These are phyloP conservation scores for Champsocephalus esox DNA, from an alignment of 2,797 vertebrate genomes.

Conservation along the genomic window DNA sequence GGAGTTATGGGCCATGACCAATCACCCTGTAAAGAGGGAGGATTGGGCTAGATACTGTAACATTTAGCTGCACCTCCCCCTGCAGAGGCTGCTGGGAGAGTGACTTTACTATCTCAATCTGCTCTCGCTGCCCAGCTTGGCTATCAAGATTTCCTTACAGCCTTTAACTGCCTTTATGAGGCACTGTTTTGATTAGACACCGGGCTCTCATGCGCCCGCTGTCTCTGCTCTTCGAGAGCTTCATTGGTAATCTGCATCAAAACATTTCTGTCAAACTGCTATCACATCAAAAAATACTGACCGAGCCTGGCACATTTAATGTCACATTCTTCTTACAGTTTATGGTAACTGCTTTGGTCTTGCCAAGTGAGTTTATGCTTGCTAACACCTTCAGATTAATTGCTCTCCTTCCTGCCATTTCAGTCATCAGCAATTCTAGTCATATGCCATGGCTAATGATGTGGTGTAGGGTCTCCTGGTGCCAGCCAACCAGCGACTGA, in stretches of 20 bases:
- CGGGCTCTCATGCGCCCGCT: slow-evolving; percentile 43
- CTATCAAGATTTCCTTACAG: slow-evolving; percentile 68
- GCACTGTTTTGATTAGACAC: slow-evolving; percentile 67
- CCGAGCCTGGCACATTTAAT: slow-evolving; percentile 59
- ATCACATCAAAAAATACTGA: slow-evolving; percentile 68
- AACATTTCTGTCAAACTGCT: slow-evolving; percentile 67
- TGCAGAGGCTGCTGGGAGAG: slow-evolving; percentile 60
- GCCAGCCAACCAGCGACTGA: slow-evolving; percentile 77
- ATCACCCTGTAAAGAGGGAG: slow-evolving; percentile 79
- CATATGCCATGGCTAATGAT: slow-evolving; percentile 79
- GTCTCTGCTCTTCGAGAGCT: slow-evolving; percentile 28
- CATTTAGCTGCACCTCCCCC: slow-evolving; percentile 70
- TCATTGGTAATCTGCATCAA: slow-evolving; percentile 56
- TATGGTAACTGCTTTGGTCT: slow-evolving; percentile 48
- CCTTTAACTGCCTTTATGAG: slow-evolving; percentile 72
- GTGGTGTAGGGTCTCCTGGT: slow-evolving; percentile 70
- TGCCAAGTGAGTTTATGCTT: slow-evolving; percentile 71
- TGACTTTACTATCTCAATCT: slow-evolving; percentile 81
- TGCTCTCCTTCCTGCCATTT: slow-evolving; percentile 70
- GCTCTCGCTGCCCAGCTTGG: slow-evolving; percentile 67
- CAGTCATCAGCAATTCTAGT: slow-evolving; percentile 74
- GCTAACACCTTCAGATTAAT: slow-evolving; percentile 79
- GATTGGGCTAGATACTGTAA: slow-evolving; percentile 71
- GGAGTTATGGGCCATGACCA: slow-evolving; percentile 80
- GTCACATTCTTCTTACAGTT: slow-evolving; percentile 61